Base-by-base conservation (phyloP, 2,888 invertebrate species). In the Fissipunctia ypsillon region DNA sequence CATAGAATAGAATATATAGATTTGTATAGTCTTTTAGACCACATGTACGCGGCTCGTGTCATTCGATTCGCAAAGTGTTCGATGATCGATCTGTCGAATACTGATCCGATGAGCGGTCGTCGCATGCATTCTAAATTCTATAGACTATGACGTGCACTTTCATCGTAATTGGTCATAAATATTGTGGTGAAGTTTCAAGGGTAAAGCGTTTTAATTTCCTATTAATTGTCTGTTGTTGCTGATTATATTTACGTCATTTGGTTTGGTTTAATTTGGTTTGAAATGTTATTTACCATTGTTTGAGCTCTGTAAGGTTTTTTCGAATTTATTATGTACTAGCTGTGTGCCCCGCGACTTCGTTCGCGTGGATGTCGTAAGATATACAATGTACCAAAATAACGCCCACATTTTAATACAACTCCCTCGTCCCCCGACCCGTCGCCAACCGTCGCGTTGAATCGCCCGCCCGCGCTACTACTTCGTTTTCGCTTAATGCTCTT, bases 51-150 rank as follows among this genome's bases (percentile, higher is more conserved):
- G 67, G 71, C 71, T 70, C 78, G 67, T 70, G 65, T 71, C 78
- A 69, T 76, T 75, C 71, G 79, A 81, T 80, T 82, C 83, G 56
- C 76, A 77, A 82, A 80, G 73, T 79, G 65, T 70, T 69, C 75
- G 75, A 81, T 86, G 80, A 78, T 78, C 76, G 63, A 61, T 68
- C 76, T 76, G 77, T 85, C 77, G 81, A 85, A 86, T 71, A 78
- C 78, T 82, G 87, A 88, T 86, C 71, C 71, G 75, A 88, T 73
- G 68, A 71, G 25, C 54, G 22, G 14, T 45, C 76, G 71, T 56
- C 61, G 35, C n/a, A 25, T 76, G 74, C 78, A 78, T 86, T 84
- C 41, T 56, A 76, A 87, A 72, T 73, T 38, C 50, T 69, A 69
- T 54, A 12, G 64, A 70, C 25, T 52, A 68, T 63, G 45, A 81